Percentiles rank a stretch among this genome's conserved stretches.
These are phyloP conservation scores for Globia sparganii DNA, from an alignment of 2,888 invertebrate species.

Conservation along the genomic window DNA sequence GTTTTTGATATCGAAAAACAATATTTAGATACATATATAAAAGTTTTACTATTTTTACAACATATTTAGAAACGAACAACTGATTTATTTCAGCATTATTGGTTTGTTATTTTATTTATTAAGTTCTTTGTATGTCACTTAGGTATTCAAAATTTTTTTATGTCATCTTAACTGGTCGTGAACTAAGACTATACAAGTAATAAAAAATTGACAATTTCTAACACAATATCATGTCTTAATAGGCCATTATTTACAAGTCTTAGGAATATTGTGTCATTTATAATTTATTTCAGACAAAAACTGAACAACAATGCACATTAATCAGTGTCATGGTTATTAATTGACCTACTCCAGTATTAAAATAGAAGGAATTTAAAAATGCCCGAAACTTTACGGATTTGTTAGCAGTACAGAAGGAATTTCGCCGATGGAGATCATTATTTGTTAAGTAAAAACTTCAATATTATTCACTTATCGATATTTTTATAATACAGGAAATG, in stretches of 20 bases:
- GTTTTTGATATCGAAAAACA: not conserved
- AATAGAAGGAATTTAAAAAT: conserved; percentile 36
- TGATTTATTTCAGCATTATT: not conserved
- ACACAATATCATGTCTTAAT: conserved; percentile 2
- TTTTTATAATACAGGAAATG: not conserved
- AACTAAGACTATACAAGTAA: not conserved
- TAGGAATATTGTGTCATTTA: conserved; percentile 47
- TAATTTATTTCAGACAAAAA: conserved; percentile 47
- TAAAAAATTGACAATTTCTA: conserved; percentile 14
- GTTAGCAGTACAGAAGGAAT: not conserved
- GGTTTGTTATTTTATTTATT: not conserved
- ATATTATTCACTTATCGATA: conserved; percentile 11
- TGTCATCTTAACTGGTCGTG: not conserved
- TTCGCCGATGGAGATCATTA: not conserved
- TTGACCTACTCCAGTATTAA: conserved; percentile 43
- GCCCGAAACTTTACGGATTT: not conserved
- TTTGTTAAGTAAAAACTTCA: not conserved
- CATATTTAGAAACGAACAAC: not conserved
- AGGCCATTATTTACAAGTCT: conserved; percentile 31
- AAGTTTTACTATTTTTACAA: not conserved
- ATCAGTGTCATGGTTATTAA: conserved; percentile 53
- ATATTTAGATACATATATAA: not conserved
- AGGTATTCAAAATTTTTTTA: not conserved
- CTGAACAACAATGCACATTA: conserved; percentile 51
- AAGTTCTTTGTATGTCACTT: not conserved